These are phyloP conservation scores for Diabrotica virgifera DNA, from an alignment of 1,140 invertebrate species.

Conservation along the genomic window DNA sequence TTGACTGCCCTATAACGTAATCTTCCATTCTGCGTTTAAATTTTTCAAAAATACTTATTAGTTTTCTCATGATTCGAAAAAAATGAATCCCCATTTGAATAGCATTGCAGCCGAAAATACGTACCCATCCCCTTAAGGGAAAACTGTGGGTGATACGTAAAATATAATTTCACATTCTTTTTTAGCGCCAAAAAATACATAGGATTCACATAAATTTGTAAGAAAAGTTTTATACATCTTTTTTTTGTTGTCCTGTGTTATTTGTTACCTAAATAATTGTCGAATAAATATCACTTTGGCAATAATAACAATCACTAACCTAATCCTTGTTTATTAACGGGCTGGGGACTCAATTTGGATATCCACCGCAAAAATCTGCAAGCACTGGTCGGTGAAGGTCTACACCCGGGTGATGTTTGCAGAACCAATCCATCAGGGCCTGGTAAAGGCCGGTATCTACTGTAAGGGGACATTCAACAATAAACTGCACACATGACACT, in stretches of 20 bases:
- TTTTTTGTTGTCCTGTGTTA: not conserved
- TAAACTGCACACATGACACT: not conserved
- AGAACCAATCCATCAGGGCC: constrained; percentile 41
- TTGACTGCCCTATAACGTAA: too few relatives aligned
- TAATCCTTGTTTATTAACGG: constrained; percentile 46
- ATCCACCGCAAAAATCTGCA: constrained; percentile 48
- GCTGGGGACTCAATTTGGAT: constrained; percentile 45
- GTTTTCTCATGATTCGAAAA: too few relatives aligned
- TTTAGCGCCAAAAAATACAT: too few relatives aligned
- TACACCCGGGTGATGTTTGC: constrained; percentile 38
- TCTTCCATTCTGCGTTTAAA: too few relatives aligned
- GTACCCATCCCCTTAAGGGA: too few relatives aligned
- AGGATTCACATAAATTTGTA: too few relatives aligned
- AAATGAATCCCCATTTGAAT: too few relatives aligned
- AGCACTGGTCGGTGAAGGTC: constrained; percentile 36
- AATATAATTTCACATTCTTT: too few relatives aligned
- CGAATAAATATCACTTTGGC: not conserved
- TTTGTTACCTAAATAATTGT: not conserved
- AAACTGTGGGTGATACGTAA: too few relatives aligned
- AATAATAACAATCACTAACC: constrained; percentile 20
- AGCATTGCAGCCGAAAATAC: too few relatives aligned
- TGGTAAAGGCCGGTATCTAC: constrained; percentile 46
- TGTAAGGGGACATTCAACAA: constrained; percentile 45
- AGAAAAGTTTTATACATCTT: too few relatives aligned
- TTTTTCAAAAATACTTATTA: too few relatives aligned